Evolutionary conservation across 2,797 vertebrate genomes (phyloP).

Genomic region (Micropoecilia bifurca): DNA sequence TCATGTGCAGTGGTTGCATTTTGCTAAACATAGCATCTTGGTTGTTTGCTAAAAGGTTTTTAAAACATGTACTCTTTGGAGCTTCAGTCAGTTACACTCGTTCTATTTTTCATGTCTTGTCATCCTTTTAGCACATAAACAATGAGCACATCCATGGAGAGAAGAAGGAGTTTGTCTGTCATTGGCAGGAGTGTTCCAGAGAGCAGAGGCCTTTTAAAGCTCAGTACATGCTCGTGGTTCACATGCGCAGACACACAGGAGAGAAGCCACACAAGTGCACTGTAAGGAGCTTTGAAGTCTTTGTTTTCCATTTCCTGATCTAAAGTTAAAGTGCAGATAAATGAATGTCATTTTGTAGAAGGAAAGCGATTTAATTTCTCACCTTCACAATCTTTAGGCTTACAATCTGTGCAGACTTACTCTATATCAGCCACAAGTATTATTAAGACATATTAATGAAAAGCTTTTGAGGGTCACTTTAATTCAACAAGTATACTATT

Average conservation of each 20-base stretch:
- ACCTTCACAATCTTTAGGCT: neutral
- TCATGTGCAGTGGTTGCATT: neutral
- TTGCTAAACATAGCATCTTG: neutral
- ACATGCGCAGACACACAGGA: constrained; percentile 97
- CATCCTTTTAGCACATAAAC: constrained; percentile 91
- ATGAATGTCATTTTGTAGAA: neutral
- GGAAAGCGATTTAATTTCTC: neutral
- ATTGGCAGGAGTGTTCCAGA: constrained; percentile 94
- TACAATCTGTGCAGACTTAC: too few species aligned
- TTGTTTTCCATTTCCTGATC: neutral
- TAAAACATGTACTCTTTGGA: neutral
- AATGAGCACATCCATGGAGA: constrained; percentile 99
- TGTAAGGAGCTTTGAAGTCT: constrained; percentile 78
- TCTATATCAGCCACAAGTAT: neutral
- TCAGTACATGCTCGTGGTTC: constrained; percentile 99
- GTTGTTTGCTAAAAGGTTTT: neutral
- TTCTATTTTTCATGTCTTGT: constrained; percentile 11
- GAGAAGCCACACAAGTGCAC: constrained; percentile 99
- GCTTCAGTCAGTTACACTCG: neutral
- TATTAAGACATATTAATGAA: neutral
- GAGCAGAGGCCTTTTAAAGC: constrained; percentile 98
- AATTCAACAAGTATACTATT: neutral
- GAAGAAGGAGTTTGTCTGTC: constrained; percentile 99
- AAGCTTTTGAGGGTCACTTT: neutral
- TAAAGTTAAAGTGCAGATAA: neutral